Evolutionary conservation across 2,888 invertebrate species (phyloP), one percentile per base, ranked within the genome.

Genomic region (Helicoverpa assulta): DNA sequence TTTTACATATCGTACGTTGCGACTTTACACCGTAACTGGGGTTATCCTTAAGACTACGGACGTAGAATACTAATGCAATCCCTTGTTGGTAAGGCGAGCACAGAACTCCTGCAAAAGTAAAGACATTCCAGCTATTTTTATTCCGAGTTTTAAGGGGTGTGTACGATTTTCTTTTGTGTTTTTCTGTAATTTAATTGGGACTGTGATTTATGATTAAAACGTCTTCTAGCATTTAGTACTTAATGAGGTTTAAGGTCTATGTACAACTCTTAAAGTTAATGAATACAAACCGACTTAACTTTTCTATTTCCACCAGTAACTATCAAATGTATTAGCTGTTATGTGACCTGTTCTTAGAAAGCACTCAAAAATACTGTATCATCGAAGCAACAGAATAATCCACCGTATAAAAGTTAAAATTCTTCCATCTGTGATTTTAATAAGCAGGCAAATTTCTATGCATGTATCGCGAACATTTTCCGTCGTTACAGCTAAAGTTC

Each of bases 31-130:
- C 68, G 72, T 83, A 73, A 76, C 78, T 73, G 72, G 76, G 82
- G 82, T 76, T 81, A 78, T 79, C 79, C 80, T 75, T 79, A 81
- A 55, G 62, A 47, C 33, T 63, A 59, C 76, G 74, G 21, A 67
- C 57, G 19, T 19, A 58, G 84, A 79, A 82, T 84, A 82, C 84
- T 84, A 81, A 84, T 84, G 70, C 57, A 56, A 70, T 73, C 62
- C 66, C 76, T 66, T 76, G 76, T 76, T 81, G 68, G 77, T 67
- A 75, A 67, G 62, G 63, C 50, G 63, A 50, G 61, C 59, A 51
- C 53, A 51, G 60, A 58, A 56, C 50, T 61, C 63, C 43, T 64
- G 74, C 54, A 47, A 59, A 67, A 76, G 58, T 55, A 66, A 65
- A 70, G 64, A 72, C 76, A 70, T 72, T 80, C 70, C 54, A 68